A percentile compares a stretch with the other conserved stretches of the same genome.
These are phyloP conservation scores for Halichondria panicea DNA, from an alignment of 37 sponge, comb jelly and placozoan genomes.

Conservation along the genomic window DNA sequence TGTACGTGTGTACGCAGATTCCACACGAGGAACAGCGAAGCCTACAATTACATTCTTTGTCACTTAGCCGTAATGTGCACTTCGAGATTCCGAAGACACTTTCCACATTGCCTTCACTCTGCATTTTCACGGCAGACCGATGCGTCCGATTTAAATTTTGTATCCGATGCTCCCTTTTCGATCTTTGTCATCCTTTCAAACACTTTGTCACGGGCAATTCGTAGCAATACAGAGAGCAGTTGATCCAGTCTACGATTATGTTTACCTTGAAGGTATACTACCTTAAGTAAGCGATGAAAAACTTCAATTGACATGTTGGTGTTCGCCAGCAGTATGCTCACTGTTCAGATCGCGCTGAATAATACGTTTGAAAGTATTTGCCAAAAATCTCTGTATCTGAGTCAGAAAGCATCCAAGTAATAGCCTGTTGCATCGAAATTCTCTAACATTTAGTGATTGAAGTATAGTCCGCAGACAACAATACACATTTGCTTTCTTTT, in stretches of 20 bases:
- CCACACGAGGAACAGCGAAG: no score
- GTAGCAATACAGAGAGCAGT: conserved; percentile 34
- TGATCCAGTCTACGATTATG: conserved; percentile 47
- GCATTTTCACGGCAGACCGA: no score
- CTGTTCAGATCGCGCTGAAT: conserved; percentile 18
- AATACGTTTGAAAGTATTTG: conserved; percentile 39
- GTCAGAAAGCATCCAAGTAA: background rate
- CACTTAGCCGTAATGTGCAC: no score
- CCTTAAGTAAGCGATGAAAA: conserved; percentile 61
- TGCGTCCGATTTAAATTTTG: no score
- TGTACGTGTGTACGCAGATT: no score
- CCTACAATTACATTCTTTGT: no score
- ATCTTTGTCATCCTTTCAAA: conserved; percentile 54
- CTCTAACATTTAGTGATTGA: conserved; percentile 11
- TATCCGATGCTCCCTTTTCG: conserved; percentile 61
- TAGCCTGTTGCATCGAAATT: conserved; percentile 30
- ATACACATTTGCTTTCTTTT: conserved; percentile 27
- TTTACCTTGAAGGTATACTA: conserved; percentile 40
- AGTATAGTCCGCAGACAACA: conserved; percentile 30
- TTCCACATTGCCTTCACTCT: no score
- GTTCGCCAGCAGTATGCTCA: conserved; percentile 70
- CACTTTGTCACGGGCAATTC: conserved; percentile 46
- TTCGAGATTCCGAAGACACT: no score
- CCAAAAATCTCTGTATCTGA: background rate
- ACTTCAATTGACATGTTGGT: conserved; percentile 69